phyloP scores from a whole-genome alignment of 1,140 invertebrate species.

The Dinothrombium tinctorium region DNA sequence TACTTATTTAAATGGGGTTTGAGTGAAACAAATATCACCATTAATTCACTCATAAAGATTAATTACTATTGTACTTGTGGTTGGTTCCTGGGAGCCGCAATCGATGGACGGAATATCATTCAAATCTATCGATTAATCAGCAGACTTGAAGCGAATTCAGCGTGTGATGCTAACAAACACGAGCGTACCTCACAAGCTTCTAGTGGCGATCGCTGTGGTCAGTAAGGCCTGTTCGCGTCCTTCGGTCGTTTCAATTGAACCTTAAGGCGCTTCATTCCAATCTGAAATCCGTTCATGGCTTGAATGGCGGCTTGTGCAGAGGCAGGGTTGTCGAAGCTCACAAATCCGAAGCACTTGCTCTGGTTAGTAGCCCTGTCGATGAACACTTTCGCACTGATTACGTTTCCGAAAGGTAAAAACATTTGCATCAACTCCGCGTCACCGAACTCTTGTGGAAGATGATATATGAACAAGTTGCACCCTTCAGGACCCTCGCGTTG shows the following conservation, averaged over 20 bases:
- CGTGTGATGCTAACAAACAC: no score
- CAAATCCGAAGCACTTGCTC: slow-evolving; percentile 96
- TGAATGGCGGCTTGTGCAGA: slow-evolving; percentile 95
- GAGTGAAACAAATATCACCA: no score
- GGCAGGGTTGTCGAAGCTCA: slow-evolving; percentile 93
- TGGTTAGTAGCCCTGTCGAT: slow-evolving; percentile 95
- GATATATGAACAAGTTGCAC: slow-evolving; percentile 14
- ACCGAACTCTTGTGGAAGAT: slow-evolving; percentile 42
- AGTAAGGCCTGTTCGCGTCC: slow-evolving; percentile 27
- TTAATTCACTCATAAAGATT: no score
- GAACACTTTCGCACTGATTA: slow-evolving; percentile 94
- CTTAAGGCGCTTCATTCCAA: slow-evolving; percentile 96
- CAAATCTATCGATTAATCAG: no score
- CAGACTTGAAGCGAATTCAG: no score
- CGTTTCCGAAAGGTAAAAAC: slow-evolving; percentile 82
- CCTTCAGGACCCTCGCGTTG: slow-evolving; percentile 9
- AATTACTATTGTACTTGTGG: no score
- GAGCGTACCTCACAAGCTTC: no score
- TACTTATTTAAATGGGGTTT: no score
- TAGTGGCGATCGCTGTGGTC: no score
- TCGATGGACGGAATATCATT: no score
- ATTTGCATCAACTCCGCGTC: slow-evolving; percentile 79
- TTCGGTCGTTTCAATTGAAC: slow-evolving; percentile 98
- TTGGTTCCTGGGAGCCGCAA: no score
- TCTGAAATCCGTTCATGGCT: slow-evolving; percentile 99